Evolutionary conservation across 2,888 invertebrate species (phyloP), one percentile per base, ranked within the genome.

Genomic region (Terebella lapidaria): DNA sequence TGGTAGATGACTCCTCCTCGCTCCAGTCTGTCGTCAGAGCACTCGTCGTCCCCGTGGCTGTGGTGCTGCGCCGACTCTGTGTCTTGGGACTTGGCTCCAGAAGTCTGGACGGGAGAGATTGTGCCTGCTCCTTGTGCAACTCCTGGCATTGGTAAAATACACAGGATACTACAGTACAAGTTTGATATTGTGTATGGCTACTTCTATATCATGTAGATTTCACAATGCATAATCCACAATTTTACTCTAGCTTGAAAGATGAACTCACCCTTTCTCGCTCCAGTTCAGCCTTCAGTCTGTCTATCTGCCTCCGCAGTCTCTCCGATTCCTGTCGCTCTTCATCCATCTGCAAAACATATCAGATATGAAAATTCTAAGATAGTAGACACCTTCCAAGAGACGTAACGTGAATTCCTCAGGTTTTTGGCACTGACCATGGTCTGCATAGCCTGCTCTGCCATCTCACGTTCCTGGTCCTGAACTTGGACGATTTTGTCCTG

Each of bases 401-500:
- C 42, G n/a, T 35, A 35, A 35, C 10, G 42, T 35, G n/a, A 35
- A 35, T 35, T 35, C 42, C 10, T 35, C 42, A 35, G n/a, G n/a
- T n/a, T n/a, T n/a, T n/a, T n/a, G 42, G 10, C n/a, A n/a, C 42
- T 30, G 10, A 64, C 65, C 58, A 59, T 35, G 1, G 65, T 46
- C 51, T 63, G 63, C 3, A 66, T 61, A 2, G 61, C 66, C 10
- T 29, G 27, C 51, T 66, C 66, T 24, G 64, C 62, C 30, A 22
- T 60, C 10, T 53, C 25, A 15, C 61, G 18, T 29, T 65, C 63
- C 59, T 68, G 63, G 20, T 64, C 63, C 63, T 74, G 73, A 2
- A 67, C 61, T 51, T 70, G 68, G 59, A 71, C 67, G 35, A 75
- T 57, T 54, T 72, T 66, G 26, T 76, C 74, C 51, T 67, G 67